phyloP scores from a whole-genome alignment of 2,113 vertebrate species.

The Chlorodrepanis virens region DNA sequence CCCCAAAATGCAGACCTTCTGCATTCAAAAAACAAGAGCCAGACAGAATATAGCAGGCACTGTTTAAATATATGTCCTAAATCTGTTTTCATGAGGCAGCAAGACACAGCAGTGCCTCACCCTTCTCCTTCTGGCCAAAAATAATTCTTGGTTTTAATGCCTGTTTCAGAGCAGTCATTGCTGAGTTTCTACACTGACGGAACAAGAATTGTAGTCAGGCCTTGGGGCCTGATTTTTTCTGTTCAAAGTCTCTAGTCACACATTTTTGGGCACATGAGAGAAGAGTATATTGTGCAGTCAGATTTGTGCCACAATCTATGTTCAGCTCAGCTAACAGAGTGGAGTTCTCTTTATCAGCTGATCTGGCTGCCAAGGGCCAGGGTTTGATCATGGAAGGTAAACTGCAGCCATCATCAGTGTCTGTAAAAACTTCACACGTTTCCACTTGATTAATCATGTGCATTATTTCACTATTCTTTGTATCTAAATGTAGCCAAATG shows the following conservation, averaged over 20 bases:
- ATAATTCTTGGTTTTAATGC: neutral
- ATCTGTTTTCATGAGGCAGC: neutral
- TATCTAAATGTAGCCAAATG: neutral
- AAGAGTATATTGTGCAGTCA: neutral
- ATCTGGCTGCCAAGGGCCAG: neutral
- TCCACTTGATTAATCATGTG: neutral
- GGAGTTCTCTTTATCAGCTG: neutral
- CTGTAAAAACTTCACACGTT: neutral
- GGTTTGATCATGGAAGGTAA: neutral
- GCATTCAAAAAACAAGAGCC: neutral
- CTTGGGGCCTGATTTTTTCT: neutral
- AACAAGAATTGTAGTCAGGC: neutral
- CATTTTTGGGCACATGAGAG: neutral
- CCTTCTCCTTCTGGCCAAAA: neutral
- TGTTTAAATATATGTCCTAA: neutral
- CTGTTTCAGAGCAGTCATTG: neutral
- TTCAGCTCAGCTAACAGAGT: neutral
- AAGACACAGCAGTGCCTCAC: neutral
- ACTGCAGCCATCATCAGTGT: neutral
- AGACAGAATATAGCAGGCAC: neutral
- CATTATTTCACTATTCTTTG: neutral
- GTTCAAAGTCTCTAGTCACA: neutral
- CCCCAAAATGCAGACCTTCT: neutral
- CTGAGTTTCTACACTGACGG: neutral
- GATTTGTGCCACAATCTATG: neutral